Evolutionary conservation across 2,797 vertebrate genomes (phyloP).

Genomic region (Furcifer pardalis): DNA sequence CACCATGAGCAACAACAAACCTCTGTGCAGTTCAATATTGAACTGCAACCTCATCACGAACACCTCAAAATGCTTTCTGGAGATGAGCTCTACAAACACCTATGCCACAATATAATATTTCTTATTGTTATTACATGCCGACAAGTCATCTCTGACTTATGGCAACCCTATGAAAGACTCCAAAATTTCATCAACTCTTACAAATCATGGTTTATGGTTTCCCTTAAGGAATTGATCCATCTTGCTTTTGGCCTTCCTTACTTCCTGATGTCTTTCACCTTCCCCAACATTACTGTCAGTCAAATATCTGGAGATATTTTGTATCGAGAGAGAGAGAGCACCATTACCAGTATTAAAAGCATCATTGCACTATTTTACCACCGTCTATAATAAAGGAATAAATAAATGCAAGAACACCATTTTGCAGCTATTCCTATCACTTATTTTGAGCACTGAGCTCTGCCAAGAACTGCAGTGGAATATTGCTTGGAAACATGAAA

Average conservation of each 20-base stretch:
- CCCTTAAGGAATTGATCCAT: too few relatives aligned
- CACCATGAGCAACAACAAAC: neutral
- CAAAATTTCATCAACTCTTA: too few relatives aligned
- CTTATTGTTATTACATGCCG: too few relatives aligned
- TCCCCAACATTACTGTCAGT: too few relatives aligned
- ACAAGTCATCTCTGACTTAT: too few relatives aligned
- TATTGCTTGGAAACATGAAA: neutral
- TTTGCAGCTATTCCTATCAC: neutral
- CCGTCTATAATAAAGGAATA: neutral
- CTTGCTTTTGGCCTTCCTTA: too few relatives aligned
- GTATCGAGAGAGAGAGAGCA: neutral
- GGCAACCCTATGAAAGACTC: too few relatives aligned
- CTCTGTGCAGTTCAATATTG: neutral
- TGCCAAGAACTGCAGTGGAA: neutral
- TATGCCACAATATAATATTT: neutral
- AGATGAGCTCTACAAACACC: neutral
- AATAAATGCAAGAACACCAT: neutral
- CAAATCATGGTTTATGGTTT: too few relatives aligned
- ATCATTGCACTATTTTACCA: neutral
- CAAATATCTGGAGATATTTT: neutral
- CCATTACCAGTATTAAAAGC: neutral
- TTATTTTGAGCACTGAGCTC: neutral
- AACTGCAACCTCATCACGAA: neutral
- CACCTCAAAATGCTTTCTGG: neutral
- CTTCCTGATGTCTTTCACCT: too few relatives aligned